Conservation (phyloP, 2,113 vertebrate genomes). For the Hippolais icterina region DNA sequence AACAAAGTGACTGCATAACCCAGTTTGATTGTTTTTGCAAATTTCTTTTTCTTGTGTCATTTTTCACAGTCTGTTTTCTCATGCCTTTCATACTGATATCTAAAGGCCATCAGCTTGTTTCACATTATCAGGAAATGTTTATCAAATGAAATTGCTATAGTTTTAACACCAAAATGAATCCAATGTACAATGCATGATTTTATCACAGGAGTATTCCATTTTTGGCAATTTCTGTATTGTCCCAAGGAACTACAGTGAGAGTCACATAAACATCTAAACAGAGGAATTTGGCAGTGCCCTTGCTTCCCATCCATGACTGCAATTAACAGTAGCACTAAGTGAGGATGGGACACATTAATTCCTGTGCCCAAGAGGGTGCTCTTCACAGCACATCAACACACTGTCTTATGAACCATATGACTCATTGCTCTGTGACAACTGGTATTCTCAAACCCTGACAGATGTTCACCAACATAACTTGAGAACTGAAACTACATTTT, state of each 20-base stretch:
- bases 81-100: background rate
- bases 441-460: conserved; percentile 8
- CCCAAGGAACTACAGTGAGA: background rate
- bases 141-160: background rate
- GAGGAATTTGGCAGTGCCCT: background rate
- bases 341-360: background rate
- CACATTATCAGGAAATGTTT: background rate
- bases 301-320: background rate
- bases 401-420: conserved; percentile 40
- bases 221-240: background rate
- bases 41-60: background rate
- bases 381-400: conserved; percentile 35
- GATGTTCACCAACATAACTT: conserved; percentile 4
- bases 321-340: background rate
- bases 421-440: background rate
- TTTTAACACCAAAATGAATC: background rate
- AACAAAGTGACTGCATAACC: background rate
- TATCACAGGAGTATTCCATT: background rate
- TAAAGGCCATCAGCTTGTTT: background rate
- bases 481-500: background rate
- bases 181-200: background rate
- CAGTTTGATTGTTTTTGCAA: background rate
- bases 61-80: background rate
- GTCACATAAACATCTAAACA: background rate
- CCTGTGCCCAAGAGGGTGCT: conserved; percentile 12